These are phyloP conservation scores for Habrosyne pyritoides DNA, from an alignment of 2,888 invertebrate species.

Conservation along the genomic window DNA sequence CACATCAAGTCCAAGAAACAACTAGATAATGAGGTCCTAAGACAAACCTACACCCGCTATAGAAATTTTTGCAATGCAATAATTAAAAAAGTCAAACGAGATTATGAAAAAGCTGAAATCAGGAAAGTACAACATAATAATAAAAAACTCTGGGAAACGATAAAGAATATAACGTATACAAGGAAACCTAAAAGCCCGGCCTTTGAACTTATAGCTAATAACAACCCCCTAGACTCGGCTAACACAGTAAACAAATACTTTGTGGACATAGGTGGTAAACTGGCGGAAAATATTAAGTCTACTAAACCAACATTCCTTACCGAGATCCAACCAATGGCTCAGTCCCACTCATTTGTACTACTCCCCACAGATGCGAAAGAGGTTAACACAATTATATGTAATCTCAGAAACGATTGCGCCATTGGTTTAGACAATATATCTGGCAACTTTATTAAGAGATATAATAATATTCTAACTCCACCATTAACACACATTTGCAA, in stretches of 20 bases:
- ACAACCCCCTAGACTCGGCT: too few relatives aligned
- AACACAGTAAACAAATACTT: too few relatives aligned
- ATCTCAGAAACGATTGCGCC: background rate
- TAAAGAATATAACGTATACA: too few relatives aligned
- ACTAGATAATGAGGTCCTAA: background rate
- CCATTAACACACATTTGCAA: background rate
- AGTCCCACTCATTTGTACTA: background rate
- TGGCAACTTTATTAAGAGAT: background rate
- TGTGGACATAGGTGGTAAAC: too few relatives aligned
- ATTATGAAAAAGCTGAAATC: too few relatives aligned
- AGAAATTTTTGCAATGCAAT: background rate
- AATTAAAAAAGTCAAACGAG: too few relatives aligned
- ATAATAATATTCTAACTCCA: background rate
- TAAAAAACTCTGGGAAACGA: too few relatives aligned
- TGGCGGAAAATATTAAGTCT: background rate
- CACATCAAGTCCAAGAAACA: background rate
- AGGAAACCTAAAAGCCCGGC: too few relatives aligned
- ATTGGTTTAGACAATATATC: background rate
- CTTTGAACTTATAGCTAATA: too few relatives aligned
- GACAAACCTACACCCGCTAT: background rate
- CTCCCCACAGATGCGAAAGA: background rate
- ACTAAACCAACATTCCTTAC: background rate
- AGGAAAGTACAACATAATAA: too few relatives aligned
- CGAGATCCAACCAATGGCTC: background rate
- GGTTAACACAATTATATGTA: background rate